Percentiles rank a stretch among this genome's conserved stretches.
phyloP scores from a whole-genome alignment of 2,797 vertebrate genomes.

The Rallus crepitans region DNA sequence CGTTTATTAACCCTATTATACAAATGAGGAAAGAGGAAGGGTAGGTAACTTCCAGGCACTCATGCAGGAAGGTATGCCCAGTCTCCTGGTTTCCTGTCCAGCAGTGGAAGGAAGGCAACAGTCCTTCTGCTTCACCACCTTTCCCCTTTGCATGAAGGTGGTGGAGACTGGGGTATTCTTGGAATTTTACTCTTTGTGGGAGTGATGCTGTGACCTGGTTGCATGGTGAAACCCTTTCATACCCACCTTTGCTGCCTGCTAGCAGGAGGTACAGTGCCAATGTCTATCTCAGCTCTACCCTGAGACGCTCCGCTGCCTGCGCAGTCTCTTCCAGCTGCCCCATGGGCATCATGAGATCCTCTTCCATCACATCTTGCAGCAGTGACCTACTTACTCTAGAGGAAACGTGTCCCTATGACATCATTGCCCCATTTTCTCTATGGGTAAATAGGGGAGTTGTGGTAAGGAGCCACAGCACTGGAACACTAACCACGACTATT shows the following conservation, averaged over 20 bases:
- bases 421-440: slow-evolving; percentile 39
- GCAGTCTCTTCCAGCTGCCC: not conserved
- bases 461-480: not conserved
- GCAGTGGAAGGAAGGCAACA: not conserved
- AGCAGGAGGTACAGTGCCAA: not conserved
- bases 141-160: accelerated
- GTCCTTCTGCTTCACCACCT: not conserved
- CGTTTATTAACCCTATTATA: slow-evolving; percentile 46
- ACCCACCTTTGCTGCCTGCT: not conserved
- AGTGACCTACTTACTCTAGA: slow-evolving; percentile 39
- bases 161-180: accelerated
- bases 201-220: not conserved
- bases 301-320: not conserved
- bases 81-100: not conserved
- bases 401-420: not conserved
- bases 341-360: accelerated
- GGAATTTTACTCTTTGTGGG: not conserved
- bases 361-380: accelerated
- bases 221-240: not conserved
- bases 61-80: not conserved
- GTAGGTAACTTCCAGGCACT: not conserved
- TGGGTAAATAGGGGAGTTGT: not conserved
- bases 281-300: not conserved
- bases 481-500: not conserved
- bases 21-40: slow-evolving; percentile 34